Evolutionary conservation across 2,888 invertebrate genomes (phyloP).

Genomic region (Tenthredo distinguenda): DNA sequence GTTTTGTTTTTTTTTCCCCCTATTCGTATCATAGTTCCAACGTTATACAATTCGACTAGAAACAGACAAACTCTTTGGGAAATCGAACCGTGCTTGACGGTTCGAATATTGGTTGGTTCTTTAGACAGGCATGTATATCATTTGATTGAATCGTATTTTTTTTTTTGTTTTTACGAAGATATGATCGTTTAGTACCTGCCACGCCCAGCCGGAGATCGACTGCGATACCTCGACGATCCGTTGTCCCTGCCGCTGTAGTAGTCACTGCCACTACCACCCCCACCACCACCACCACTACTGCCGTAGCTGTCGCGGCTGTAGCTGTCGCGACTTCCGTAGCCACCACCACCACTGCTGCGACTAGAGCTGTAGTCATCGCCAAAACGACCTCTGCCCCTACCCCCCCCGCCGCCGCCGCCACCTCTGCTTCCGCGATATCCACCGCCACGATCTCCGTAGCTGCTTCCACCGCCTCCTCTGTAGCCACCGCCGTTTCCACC

Average conservation of each 20-base stretch:
- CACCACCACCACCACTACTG: conserved; percentile 57
- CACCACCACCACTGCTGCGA: conserved; percentile 71
- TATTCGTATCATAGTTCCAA: conserved; percentile 6
- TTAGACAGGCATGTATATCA: conserved; percentile 29
- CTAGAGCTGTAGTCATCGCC: conserved; percentile 75
- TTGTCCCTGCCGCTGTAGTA: conserved; percentile 74
- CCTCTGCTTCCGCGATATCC: conserved; percentile 76
- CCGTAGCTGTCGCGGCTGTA: conserved; percentile 63
- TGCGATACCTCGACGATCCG: conserved; percentile 79
- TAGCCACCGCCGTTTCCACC: conserved; percentile 77
- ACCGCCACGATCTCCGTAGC: conserved; percentile 79
- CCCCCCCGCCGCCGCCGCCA: conserved; percentile 71
- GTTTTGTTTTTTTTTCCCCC: not conserved
- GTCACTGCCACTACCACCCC: conserved; percentile 63
- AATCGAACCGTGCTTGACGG: conserved; percentile 19
- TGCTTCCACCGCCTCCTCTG: conserved; percentile 76
- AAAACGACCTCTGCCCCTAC: conserved; percentile 74
- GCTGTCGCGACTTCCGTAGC: conserved; percentile 75
- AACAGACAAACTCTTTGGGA: conserved; percentile 23
- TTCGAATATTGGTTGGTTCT: conserved; percentile 12
- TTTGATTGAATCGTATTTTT: conserved; percentile 35
- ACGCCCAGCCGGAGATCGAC: conserved; percentile 80
- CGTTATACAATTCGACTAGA: conserved; percentile 21
- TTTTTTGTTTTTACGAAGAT: conserved; percentile 61
- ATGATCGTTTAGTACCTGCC: conserved; percentile 78